Evolutionary conservation across 2,888 invertebrate genomes (phyloP).

Genomic region (Lamellibrachia satsuma): DNA sequence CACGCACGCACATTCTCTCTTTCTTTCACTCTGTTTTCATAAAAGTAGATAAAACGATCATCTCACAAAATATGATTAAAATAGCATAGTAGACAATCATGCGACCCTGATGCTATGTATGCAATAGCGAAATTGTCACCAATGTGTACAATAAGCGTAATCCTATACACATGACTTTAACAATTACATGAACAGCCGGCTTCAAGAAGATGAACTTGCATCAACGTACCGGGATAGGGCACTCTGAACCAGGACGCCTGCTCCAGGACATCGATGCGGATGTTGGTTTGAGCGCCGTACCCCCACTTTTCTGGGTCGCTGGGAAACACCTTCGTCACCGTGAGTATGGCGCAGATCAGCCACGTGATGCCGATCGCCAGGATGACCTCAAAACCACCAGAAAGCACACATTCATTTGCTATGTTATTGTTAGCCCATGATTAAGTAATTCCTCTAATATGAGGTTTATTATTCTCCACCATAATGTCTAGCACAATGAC

Average conservation of each 20-base stretch:
- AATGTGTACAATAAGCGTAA: too few species aligned
- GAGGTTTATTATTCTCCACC: too few species aligned
- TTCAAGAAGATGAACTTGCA: background rate
- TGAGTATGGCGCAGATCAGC: constrained; percentile 46
- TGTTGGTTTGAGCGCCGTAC: constrained; percentile 45
- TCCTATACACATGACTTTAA: background rate
- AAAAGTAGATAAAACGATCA: too few species aligned
- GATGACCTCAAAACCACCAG: constrained; percentile 39
- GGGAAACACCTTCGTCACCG: constrained; percentile 62
- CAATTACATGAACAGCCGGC: background rate
- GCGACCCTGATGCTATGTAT: too few species aligned
- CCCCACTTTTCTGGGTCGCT: constrained; percentile 47
- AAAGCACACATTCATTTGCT: background rate
- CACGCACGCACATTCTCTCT: background rate
- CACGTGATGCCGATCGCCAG: constrained; percentile 53
- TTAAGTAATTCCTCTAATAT: too few species aligned
- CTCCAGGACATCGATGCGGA: constrained; percentile 36
- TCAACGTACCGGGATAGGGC: constrained; percentile 70
- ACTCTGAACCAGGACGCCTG: constrained; percentile 48
- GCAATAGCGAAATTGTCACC: too few species aligned
- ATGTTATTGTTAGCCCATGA: background rate
- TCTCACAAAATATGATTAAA: too few species aligned
- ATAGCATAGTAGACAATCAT: too few species aligned
- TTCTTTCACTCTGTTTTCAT: background rate
- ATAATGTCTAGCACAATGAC: too few species aligned